These are phyloP conservation scores for Standfussiana lucernea DNA, from an alignment of 2,888 invertebrate genomes.

Conservation along the genomic window DNA sequence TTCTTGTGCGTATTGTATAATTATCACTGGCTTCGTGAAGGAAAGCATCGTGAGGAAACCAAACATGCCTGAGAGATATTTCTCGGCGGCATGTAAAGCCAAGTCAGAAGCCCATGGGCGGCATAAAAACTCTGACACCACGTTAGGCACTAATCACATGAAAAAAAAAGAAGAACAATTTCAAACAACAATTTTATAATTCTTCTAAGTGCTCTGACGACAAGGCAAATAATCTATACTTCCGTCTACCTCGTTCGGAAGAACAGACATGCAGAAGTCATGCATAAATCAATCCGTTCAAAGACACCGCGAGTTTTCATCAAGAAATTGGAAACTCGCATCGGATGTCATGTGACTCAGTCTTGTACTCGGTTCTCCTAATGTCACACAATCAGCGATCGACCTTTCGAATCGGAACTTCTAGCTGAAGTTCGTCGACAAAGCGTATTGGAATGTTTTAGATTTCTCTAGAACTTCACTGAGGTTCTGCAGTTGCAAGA, in stretches of 20 bases:
- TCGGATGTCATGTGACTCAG: background rate
- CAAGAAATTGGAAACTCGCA: slow-evolving; percentile 20
- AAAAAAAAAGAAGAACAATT: too few species aligned
- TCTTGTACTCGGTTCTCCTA: background rate
- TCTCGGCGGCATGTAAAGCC: too few species aligned
- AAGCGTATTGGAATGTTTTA: slow-evolving; percentile 32
- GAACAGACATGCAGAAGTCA: background rate
- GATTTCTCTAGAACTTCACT: slow-evolving; percentile 39
- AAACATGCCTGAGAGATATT: too few species aligned
- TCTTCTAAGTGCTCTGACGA: background rate
- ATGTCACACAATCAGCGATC: slow-evolving; percentile 24
- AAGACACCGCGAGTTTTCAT: slow-evolving; percentile 26
- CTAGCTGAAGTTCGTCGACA: slow-evolving; percentile 32
- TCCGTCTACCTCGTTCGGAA: background rate
- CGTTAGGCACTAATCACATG: too few species aligned
- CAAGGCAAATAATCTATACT: background rate
- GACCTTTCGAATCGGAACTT: slow-evolving; percentile 30
- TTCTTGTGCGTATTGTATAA: too few species aligned
- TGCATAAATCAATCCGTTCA: slow-evolving; percentile 1
- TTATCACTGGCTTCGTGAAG: too few species aligned
- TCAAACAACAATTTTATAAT: background rate
- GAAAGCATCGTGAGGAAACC: too few species aligned
- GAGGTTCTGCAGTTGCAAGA: background rate
- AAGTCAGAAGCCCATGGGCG: too few species aligned
- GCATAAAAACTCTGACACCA: too few species aligned